Percentiles rank a stretch among this genome's conserved stretches.
These are phyloP conservation scores for Tetrapedia diversipes DNA, from an alignment of 2,888 invertebrate species.

Conservation along the genomic window DNA sequence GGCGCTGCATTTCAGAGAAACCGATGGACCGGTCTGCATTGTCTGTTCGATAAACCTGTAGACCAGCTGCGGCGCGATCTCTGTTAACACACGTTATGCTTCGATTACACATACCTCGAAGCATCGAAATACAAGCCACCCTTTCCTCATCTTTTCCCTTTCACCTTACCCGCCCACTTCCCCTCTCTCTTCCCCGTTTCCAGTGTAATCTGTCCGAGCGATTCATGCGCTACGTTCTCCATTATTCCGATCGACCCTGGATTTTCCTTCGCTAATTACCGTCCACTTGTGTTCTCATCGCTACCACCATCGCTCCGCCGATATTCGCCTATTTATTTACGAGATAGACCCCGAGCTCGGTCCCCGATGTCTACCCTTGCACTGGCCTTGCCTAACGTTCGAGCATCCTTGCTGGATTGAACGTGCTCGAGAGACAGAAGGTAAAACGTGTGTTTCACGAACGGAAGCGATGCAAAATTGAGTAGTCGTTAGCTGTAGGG, in stretches of 20 bases:
- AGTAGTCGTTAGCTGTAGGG: not conserved
- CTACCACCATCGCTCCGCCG: constrained; percentile 1
- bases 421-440: not conserved
- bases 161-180: no score
- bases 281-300: not conserved
- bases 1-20: constrained; percentile 83
- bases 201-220: not conserved
- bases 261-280: constrained; percentile 37
- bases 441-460: not conserved
- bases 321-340: constrained; percentile 29
- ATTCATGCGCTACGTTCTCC: not conserved
- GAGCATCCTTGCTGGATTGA: not conserved
- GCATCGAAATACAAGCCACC: constrained; percentile 21
- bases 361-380: not conserved
- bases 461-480: not conserved
- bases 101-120: constrained; percentile 52
- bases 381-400: not conserved
- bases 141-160: not conserved
- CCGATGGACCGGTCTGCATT: constrained; percentile 83
- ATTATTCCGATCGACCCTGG: constrained; percentile 3
- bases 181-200: not conserved
- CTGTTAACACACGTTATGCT: constrained; percentile 78
- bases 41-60: constrained; percentile 83
- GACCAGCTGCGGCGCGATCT: constrained; percentile 84
- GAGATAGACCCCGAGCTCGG: not conserved